These are phyloP conservation scores for Trichopria drosophilae DNA, from an alignment of 2,888 invertebrate genomes.

Conservation along the genomic window DNA sequence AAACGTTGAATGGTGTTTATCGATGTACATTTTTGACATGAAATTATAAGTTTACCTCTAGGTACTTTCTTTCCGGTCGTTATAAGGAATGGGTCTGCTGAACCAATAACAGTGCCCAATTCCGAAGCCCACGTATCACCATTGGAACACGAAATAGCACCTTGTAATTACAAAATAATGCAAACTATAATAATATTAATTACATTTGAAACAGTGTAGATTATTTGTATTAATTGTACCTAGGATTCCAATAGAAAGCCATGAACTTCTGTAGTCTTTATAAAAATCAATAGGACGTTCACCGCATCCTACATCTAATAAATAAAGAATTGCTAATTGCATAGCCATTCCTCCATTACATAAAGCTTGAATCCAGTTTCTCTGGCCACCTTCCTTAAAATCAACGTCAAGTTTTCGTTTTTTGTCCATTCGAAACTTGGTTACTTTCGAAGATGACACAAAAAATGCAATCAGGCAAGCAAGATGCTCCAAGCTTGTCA, in stretches of 20 bases:
- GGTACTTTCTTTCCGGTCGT: constrained; percentile 77
- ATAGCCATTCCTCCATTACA: constrained; percentile 89
- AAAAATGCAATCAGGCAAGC: constrained; percentile 77
- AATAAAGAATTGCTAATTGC: constrained; percentile 74
- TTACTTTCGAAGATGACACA: constrained; percentile 77
- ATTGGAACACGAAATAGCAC: constrained; percentile 77
- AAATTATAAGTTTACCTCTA: constrained; percentile 59
- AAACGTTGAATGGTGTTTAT: constrained; percentile 16
- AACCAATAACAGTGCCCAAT: constrained; percentile 75
- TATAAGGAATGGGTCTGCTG: constrained; percentile 72
- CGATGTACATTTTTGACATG: constrained; percentile 9
- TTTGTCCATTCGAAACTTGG: constrained; percentile 70
- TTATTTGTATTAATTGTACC: constrained; percentile 59
- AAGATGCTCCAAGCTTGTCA: constrained; percentile 78
- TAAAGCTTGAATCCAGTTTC: constrained; percentile 87
- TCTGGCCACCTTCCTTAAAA: constrained; percentile 82
- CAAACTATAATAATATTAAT: constrained; percentile 9
- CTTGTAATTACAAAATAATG: constrained; percentile 54
- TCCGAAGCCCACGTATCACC: constrained; percentile 94
- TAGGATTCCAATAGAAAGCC: constrained; percentile 78
- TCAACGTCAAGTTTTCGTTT: constrained; percentile 75
- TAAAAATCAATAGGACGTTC: constrained; percentile 79
- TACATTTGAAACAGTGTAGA: not conserved
- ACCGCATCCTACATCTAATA: constrained; percentile 77
- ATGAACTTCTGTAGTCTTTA: constrained; percentile 75